Conservation (phyloP, 2,888 invertebrate species). For the Escarpia spicata region DNA sequence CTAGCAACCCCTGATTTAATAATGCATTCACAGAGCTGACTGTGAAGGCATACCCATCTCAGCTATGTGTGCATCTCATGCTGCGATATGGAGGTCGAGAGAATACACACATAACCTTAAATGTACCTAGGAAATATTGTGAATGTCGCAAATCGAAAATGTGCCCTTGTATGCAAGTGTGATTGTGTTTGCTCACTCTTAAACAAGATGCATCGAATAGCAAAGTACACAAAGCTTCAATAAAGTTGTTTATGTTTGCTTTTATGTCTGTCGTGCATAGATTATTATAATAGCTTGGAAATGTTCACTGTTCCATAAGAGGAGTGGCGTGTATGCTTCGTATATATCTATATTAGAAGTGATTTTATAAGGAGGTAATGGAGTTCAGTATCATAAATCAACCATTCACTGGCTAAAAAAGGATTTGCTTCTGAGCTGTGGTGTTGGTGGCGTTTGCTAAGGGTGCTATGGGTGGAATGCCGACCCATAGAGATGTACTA, state of each 20-base stretch:
- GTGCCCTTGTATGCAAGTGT: background rate
- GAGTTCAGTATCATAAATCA: too few relatives aligned
- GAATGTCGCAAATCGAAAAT: background rate
- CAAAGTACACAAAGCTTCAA: background rate
- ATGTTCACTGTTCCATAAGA: background rate
- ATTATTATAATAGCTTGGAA: background rate
- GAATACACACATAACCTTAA: background rate
- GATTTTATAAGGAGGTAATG: too few relatives aligned
- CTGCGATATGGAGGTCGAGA: background rate
- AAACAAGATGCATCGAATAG: background rate
- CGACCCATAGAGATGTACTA: too few relatives aligned
- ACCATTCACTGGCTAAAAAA: too few relatives aligned
- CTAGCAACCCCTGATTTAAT: background rate
- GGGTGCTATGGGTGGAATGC: too few relatives aligned
- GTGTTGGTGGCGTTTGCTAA: too few relatives aligned
- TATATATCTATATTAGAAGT: background rate
- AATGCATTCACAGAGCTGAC: background rate
- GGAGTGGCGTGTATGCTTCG: background rate
- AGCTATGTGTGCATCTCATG: background rate
- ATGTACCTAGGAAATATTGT: background rate
- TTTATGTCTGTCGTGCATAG: background rate
- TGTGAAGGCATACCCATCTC: conserved; percentile 4
- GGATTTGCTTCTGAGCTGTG: too few relatives aligned
- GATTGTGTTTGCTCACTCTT: background rate
- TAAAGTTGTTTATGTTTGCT: background rate